Percentiles rank a stretch among this genome's conserved stretches.
phyloP scores from a whole-genome alignment of 2,888 invertebrate genomes.

The Lasioglossum marginatum region DNA sequence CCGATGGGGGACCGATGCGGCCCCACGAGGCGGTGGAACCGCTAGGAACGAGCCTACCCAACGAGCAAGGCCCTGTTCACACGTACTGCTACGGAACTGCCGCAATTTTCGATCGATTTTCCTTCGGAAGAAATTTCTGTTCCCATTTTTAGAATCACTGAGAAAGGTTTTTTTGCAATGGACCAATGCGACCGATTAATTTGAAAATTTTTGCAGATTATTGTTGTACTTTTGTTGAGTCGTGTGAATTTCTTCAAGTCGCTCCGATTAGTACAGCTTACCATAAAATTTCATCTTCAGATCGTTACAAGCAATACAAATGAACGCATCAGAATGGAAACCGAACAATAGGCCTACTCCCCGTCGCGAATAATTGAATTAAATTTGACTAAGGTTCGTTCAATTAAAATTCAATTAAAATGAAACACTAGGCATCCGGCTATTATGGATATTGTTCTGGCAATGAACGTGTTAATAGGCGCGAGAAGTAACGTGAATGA shows the following conservation, averaged over 20 bases:
- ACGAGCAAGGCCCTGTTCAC: slow-evolving; percentile 65
- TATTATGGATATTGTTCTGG: background rate
- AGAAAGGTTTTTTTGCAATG: background rate
- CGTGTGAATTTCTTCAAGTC: background rate
- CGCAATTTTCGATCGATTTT: background rate
- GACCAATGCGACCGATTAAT: background rate
- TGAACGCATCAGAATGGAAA: background rate
- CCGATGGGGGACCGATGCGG: slow-evolving; percentile 23
- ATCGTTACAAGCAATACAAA: no score
- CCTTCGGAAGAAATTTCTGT: background rate
- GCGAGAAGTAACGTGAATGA: slow-evolving; percentile 9
- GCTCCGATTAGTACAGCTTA: no score
- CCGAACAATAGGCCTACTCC: background rate
- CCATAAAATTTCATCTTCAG: background rate
- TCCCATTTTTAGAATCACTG: background rate
- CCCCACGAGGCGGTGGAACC: slow-evolving; percentile 53
- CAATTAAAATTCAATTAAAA: slow-evolving; percentile 1
- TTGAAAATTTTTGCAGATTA: background rate
- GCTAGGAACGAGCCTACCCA: slow-evolving; percentile 36
- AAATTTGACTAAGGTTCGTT: background rate
- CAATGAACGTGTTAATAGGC: background rate
- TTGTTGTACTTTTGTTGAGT: background rate
- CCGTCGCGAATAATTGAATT: background rate
- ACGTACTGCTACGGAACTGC: slow-evolving; percentile 45
- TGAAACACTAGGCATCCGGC: background rate